phyloP scores from a whole-genome alignment of 2,888 invertebrate genomes.

The Aporophyla lueneburgensis region DNA sequence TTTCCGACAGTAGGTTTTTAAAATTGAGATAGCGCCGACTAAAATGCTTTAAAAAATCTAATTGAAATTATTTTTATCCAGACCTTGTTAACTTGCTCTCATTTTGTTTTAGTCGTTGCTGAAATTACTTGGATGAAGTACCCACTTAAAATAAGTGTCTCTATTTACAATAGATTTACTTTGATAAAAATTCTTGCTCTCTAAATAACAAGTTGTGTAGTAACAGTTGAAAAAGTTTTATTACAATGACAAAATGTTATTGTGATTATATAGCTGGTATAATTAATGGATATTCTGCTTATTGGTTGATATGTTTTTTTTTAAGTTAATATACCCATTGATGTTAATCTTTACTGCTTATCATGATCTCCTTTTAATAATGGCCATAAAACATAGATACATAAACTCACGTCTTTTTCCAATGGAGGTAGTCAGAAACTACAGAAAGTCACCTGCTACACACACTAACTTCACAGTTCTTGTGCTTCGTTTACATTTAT shows the following conservation, averaged over 20 bases:
- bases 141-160: slow-evolving; percentile 52
- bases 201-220: slow-evolving; percentile 15
- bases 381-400: background rate
- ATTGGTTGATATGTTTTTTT: background rate
- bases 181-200: slow-evolving; percentile 36
- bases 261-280: background rate
- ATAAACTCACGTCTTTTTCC: background rate
- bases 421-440: background rate
- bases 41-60: slow-evolving; percentile 34
- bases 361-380: background rate
- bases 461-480: background rate
- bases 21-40: slow-evolving; percentile 1
- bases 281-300: background rate
- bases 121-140: slow-evolving; percentile 56
- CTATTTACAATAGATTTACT: slow-evolving; percentile 56
- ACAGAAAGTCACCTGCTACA: background rate
- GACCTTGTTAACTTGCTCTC: slow-evolving; percentile 49
- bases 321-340: background rate
- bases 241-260: background rate
- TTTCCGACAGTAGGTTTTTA: background rate
- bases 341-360: background rate
- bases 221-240: background rate
- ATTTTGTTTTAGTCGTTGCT: slow-evolving; percentile 43
- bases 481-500: too few species aligned
- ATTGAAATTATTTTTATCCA: slow-evolving; percentile 53